Evolutionary conservation across 1,140 invertebrate species (phyloP), one percentile per base, ranked within the genome.

Genomic region (Aphelinus certus): DNA sequence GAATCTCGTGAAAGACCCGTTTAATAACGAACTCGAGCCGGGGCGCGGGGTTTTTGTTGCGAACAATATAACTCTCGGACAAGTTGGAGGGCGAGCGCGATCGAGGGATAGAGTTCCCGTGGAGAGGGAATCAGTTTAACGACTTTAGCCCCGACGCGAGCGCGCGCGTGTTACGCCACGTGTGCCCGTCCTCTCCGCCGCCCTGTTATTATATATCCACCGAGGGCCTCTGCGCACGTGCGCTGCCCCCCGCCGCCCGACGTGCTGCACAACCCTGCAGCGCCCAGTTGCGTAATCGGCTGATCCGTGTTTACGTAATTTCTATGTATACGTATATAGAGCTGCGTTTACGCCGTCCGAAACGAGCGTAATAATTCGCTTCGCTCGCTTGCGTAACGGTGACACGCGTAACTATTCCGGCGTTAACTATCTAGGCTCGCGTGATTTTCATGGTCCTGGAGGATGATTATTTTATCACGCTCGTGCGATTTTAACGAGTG

Each of bases 251-350:
- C 46, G 4, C 42, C 61, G 43, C 58, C 9, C 7, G 61, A 46
- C 26, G 7, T 43, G 48, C 71, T 66, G 71, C 7, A 47, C 63
- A 60, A 26, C 53, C 47, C 47, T 65, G 55, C 7, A 64, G 4
- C 48, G 51, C 58, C 26, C 26, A 26, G 58, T 68, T 74, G 45
- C 65, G 72, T 68, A 74, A 74, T 74, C 72, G 58, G 68, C 57
- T 68, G 65, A 62, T 68, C 65, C 57, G 51, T 5, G 65, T 62
- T 73, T 73, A 73, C 60, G 55, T 65, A 73, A 73, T 73, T 65
- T 66, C 53, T 55, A 48, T 26, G n/a, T 58, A 3, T 26, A 58
- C 43, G 1, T 3, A 6, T 26, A 6, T 4, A 56, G 2, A 10
- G 57, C n/a, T 4, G 43, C 60, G 60, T 48, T 3, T 26, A 26